Evolutionary conservation across 2,888 invertebrate genomes (phyloP).

Genomic region (Meiosimyza decipiens): DNA sequence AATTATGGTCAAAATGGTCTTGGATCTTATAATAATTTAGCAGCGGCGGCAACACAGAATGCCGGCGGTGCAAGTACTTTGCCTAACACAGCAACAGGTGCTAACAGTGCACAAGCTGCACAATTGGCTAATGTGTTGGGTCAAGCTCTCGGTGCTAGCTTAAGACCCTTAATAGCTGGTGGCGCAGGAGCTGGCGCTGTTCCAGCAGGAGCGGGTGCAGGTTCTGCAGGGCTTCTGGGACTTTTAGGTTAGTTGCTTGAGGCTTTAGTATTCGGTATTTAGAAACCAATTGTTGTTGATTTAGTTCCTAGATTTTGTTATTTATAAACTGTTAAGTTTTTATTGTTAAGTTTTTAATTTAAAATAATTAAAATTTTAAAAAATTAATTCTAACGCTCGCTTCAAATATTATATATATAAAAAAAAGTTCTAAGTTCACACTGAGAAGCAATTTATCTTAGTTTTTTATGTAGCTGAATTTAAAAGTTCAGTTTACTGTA

Average conservation of each 20-base stretch:
- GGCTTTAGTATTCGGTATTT: background rate
- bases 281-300: background rate
- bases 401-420: too few relatives aligned
- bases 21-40: background rate
- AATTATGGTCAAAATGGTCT: background rate
- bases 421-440: too few relatives aligned
- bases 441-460: too few relatives aligned
- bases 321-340: background rate
- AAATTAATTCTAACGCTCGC: too few relatives aligned
- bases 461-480: too few relatives aligned
- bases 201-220: conserved; percentile 15
- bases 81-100: background rate
- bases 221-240: background rate
- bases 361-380: too few relatives aligned
- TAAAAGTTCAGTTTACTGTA: too few relatives aligned
- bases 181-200: conserved; percentile 48
- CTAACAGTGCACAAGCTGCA: conserved; percentile 46
- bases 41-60: background rate
- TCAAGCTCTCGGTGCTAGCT: conserved; percentile 55
- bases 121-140: conserved; percentile 57
- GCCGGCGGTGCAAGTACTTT: background rate
- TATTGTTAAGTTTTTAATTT: background rate
- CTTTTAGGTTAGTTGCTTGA: conserved; percentile 8
- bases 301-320: background rate
- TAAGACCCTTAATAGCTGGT: conserved; percentile 52